Evolutionary conservation across 1,140 invertebrate species (phyloP).

Genomic region (Galendromus occidentalis): DNA sequence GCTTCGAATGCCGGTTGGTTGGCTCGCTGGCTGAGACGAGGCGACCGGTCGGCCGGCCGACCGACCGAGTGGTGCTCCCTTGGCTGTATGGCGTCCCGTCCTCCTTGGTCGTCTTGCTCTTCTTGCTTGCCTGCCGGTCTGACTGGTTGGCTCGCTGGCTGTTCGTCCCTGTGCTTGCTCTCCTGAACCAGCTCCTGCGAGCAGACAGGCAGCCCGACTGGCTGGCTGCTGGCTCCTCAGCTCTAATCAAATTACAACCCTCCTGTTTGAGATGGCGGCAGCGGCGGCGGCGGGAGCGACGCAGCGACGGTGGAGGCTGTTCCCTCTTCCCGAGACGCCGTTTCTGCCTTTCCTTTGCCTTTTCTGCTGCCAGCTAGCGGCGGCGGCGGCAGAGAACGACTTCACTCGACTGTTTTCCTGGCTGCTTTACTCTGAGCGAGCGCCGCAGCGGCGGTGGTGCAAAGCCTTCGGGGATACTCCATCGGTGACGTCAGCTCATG

Average conservation of each 20-base stretch:
- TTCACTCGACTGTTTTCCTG: neutral
- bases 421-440: neutral
- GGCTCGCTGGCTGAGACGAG: no score
- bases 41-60: no score
- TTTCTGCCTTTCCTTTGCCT: neutral
- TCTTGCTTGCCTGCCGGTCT: neutral
- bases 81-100: no score
- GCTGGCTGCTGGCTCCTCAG: neutral
- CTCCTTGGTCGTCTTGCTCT: no score
- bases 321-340: neutral
- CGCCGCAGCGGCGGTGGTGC: neutral
- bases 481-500: no score
- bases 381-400: neutral
- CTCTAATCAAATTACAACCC: slow-evolving; percentile 12
- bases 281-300: neutral
- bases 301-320: neutral
- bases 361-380: neutral
- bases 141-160: neutral
- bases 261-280: slow-evolving; percentile 10
- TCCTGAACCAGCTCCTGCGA: no score
- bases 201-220: no score
- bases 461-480: no score
- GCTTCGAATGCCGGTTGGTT: no score
- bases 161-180: neutral
- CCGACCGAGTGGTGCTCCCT: no score